phyloP scores from a whole-genome alignment of 2,888 invertebrate genomes.

The Cantharis rustica region DNA sequence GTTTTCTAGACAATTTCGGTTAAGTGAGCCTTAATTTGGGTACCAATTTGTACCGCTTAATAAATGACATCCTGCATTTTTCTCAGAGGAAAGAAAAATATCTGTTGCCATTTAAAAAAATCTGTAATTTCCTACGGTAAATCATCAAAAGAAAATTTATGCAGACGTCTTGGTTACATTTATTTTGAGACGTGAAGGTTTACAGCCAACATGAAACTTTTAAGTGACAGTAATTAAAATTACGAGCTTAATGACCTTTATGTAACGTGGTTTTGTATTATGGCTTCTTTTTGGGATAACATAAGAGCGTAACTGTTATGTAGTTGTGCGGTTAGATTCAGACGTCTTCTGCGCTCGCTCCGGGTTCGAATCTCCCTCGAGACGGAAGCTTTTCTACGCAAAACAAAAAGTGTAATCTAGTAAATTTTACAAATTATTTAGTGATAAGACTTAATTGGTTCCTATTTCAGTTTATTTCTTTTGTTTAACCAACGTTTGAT shows the following conservation, averaged over 20 bases:
- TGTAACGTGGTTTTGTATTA: neutral
- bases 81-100: neutral
- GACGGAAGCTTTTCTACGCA: neutral
- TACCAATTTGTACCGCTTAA: neutral
- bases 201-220: neutral
- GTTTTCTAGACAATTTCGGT: neutral
- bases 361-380: neutral
- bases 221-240: neutral
- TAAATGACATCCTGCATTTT: neutral
- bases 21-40: neutral
- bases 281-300: neutral
- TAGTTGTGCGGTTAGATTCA: neutral
- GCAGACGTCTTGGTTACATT: neutral
- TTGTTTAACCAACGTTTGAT: neutral
- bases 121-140: neutral
- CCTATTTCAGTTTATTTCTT: neutral
- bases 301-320: too few species aligned
- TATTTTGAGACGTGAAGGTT: neutral
- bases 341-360: too few species aligned
- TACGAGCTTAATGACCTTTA: neutral
- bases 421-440: neutral
- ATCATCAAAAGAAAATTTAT: neutral
- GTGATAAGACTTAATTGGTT: neutral
- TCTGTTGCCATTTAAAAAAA: neutral
- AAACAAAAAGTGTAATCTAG: neutral